A percentile compares a stretch with the other conserved stretches of the same genome.
Evolutionary conservation across 2,888 invertebrate species (phyloP).

Genomic region (Elgonia sp.): DNA sequence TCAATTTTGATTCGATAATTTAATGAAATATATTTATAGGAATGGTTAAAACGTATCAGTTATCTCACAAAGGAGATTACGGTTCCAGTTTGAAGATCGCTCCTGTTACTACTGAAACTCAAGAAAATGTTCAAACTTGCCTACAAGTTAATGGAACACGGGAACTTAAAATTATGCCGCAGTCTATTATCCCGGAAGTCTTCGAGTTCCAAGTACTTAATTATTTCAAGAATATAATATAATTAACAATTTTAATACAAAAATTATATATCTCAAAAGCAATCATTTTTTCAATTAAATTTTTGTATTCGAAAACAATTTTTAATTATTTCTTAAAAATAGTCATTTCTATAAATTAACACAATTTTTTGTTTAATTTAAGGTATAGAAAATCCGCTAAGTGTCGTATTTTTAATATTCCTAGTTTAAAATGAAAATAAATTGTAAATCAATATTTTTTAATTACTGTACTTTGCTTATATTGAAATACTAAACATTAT

Average conservation of each 20-base stretch:
- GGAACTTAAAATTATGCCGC: slow-evolving; percentile 89
- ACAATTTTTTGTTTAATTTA: no score
- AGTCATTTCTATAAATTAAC: no score
- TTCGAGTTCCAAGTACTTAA: slow-evolving; percentile 90
- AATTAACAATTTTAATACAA: no score
- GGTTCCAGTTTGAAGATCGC: slow-evolving; percentile 94
- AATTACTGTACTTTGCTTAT: no score
- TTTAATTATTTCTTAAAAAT: no score
- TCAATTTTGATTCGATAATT: neutral
- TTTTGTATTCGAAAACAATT: no score
- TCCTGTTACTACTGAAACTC: slow-evolving; percentile 93
- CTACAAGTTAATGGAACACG: slow-evolving; percentile 94
- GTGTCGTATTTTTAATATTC: no score
- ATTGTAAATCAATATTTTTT: no score
- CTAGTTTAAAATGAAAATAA: no score
- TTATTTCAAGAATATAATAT: neutral
- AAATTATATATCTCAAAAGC: neutral
- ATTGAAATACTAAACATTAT: no score
- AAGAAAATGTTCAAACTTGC: slow-evolving; percentile 92
- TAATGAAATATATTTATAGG: slow-evolving; percentile 84
- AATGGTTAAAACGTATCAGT: slow-evolving; percentile 97
- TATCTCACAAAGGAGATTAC: slow-evolving; percentile 89
- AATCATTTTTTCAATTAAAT: no score
- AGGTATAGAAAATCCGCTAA: no score
- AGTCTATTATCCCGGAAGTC: slow-evolving; percentile 94